Base-by-base conservation (phyloP, 2,797 vertebrate species). In the Graptemys geographica region DNA sequence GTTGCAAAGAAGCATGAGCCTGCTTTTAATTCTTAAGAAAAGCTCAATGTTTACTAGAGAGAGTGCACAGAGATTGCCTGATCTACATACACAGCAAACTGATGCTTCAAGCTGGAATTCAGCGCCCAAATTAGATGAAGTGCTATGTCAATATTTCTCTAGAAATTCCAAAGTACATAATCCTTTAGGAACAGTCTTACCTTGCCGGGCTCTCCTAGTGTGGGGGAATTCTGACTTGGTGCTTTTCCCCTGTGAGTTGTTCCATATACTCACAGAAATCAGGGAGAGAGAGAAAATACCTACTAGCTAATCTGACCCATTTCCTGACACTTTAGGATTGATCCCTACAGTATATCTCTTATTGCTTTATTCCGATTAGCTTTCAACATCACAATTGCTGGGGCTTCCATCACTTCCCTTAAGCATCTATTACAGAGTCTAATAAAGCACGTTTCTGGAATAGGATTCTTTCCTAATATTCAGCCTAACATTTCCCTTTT, bases 221-320 rank as follows among this genome's bases (percentile, higher is more conserved):
- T 8, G 53, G 10, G 62, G 6, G 0, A 2, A 2, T 0, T 76
- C 4, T 84, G 62, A 9, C 0, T 72, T 44, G 82, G 0, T 0
- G 3, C 11, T 87, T 91, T 41, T 19, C 19, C 11, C 5, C 5
- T 8, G 7, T 90, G 52, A 0, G 1, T 94, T 87, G 18, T 79
- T 33, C 82, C 81, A 79, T 11, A 33, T 81, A 91, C 27, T 59
- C 52, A 79, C 23, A 59, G 84, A 95, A 93, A 81, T 3, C 7
- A 44, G 49, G 85, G 33, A 21, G 2, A 74, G 6, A 12, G 65
- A 90, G 53, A 15, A 11, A 78, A 6, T 33, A 6, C 8, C 33
- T 69, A 5, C 10, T 9, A 74, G 23, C 27, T 83, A 90, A 82
- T 33, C n/a, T 37, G 37, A 37, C 65, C 31, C 18, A 23, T 86